These are phyloP conservation scores for Pocillopora meandrina DNA, from an alignment of 92 coral and sea anemone species.

Conservation along the genomic window DNA sequence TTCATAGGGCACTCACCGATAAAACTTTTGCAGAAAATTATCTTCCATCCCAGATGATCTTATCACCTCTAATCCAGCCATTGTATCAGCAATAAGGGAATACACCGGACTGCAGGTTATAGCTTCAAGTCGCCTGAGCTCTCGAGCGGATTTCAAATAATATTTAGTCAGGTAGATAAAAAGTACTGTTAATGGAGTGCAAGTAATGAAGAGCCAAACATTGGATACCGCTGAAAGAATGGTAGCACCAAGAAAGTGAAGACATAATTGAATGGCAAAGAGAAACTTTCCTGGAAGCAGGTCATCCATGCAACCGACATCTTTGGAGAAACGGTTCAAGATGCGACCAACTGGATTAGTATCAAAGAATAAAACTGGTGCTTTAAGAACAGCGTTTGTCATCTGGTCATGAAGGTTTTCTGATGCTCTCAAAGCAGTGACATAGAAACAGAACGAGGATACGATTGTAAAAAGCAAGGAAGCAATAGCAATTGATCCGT, in stretches of 20 bases:
- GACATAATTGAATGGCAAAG: background rate
- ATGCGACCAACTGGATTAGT: slow-evolving; percentile 32
- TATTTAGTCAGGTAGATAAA: slow-evolving; percentile 73
- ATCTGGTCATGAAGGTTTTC: slow-evolving; percentile 27
- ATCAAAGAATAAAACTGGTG: slow-evolving; percentile 40
- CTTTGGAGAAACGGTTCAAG: slow-evolving; percentile 40
- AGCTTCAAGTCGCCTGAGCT: slow-evolving; percentile 81
- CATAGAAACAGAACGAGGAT: slow-evolving; percentile 25
- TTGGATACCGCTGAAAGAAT: slow-evolving; percentile 22
- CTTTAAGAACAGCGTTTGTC: slow-evolving; percentile 27
- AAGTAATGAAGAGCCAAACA: slow-evolving; percentile 22
- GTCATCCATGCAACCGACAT: slow-evolving; percentile 26
- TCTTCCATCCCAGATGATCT: slow-evolving; percentile 27
- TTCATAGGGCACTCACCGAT: background rate
- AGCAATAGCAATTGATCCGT: slow-evolving; percentile 13
- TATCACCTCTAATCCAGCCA: slow-evolving; percentile 26
- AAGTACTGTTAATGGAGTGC: slow-evolving; percentile 48
- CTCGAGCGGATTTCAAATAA: slow-evolving; percentile 79
- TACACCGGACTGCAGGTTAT: slow-evolving; percentile 42
- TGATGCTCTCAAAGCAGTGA: slow-evolving; percentile 24
- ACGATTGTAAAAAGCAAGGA: slow-evolving; percentile 10
- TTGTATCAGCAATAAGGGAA: slow-evolving; percentile 17
- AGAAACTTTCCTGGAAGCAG: slow-evolving; percentile 27
- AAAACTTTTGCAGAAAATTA: background rate
- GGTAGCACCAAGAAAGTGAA: background rate